phyloP scores from a whole-genome alignment of 2,888 invertebrate species.

The Brenthis daphne region DNA sequence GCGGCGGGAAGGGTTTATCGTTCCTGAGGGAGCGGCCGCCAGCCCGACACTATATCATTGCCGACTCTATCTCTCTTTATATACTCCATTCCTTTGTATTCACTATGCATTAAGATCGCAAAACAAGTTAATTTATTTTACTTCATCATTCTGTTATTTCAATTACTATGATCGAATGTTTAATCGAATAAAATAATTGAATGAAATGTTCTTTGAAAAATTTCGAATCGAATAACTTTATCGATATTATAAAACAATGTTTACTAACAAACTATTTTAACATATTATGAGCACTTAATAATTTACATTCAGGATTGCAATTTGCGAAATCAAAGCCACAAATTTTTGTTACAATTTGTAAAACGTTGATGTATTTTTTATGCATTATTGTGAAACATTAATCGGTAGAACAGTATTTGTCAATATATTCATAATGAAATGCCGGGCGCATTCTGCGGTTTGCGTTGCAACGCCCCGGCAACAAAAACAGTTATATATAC shows the following conservation, averaged over 20 bases:
- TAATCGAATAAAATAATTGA: neutral
- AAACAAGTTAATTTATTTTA: slow-evolving; percentile 61
- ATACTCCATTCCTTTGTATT: slow-evolving; percentile 66
- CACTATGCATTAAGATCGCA: slow-evolving; percentile 60
- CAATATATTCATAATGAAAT: slow-evolving; percentile 66
- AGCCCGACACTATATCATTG: slow-evolving; percentile 81
- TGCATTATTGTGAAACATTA: slow-evolving; percentile 59
- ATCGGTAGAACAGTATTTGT: slow-evolving; percentile 62
- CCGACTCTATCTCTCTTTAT: slow-evolving; percentile 71
- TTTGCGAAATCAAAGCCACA: slow-evolving; percentile 46
- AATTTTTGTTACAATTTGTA: slow-evolving; percentile 45
- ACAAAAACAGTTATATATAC: slow-evolving; percentile 38
- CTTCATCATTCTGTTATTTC: slow-evolving; percentile 31
- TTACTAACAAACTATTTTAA: neutral
- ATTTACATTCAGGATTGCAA: slow-evolving; percentile 40
- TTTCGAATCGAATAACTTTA: neutral
- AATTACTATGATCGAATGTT: slow-evolving; percentile 10
- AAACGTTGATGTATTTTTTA: slow-evolving; percentile 52
- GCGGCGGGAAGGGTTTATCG: slow-evolving; percentile 80
- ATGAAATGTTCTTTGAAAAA: neutral
- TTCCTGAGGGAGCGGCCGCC: slow-evolving; percentile 75
- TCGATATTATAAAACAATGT: neutral
- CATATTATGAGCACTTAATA: slow-evolving; percentile 13
- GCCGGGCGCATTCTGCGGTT: slow-evolving; percentile 48
- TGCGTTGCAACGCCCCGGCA: slow-evolving; percentile 36